A percentile compares a stretch with the other conserved stretches of the same genome.
Conservation (phyloP, 2,797 vertebrate species). For the Manis crassicaudata region DNA sequence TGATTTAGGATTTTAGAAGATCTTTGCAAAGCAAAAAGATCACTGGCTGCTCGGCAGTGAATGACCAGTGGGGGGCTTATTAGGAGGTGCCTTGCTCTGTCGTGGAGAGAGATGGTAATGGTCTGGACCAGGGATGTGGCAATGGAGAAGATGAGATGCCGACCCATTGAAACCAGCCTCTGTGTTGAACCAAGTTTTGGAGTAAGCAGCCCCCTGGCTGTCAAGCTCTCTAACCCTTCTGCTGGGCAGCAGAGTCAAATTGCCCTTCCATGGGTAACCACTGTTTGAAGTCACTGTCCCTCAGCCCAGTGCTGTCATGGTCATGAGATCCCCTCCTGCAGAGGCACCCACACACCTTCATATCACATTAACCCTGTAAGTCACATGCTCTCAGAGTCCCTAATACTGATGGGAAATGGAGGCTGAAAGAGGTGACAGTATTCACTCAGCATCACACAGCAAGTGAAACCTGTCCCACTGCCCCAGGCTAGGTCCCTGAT, state of each 20-base stretch:
- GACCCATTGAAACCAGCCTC: background rate
- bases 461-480: background rate
- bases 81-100: background rate
- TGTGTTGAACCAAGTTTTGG: too few species aligned
- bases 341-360: background rate
- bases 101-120: background rate
- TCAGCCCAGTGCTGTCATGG: accelerated
- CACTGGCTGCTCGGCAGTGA: background rate
- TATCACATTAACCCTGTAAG: background rate
- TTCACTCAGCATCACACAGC: background rate
- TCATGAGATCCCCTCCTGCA: background rate
- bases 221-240: background rate
- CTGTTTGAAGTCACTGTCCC: background rate
- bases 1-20: background rate
- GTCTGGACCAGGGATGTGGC: background rate
- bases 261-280: background rate
- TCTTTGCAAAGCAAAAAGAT: background rate
- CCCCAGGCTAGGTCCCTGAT: background rate
- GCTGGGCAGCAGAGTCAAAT: background rate
- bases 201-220: background rate
- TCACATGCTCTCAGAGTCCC: background rate
- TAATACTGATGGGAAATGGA: background rate
- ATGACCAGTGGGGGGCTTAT: background rate
- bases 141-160: background rate
- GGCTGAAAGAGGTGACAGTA: background rate